Evolutionary conservation across 2,797 vertebrate genomes (phyloP), one percentile per base, ranked within the genome.

Genomic region (Carapus acus): DNA sequence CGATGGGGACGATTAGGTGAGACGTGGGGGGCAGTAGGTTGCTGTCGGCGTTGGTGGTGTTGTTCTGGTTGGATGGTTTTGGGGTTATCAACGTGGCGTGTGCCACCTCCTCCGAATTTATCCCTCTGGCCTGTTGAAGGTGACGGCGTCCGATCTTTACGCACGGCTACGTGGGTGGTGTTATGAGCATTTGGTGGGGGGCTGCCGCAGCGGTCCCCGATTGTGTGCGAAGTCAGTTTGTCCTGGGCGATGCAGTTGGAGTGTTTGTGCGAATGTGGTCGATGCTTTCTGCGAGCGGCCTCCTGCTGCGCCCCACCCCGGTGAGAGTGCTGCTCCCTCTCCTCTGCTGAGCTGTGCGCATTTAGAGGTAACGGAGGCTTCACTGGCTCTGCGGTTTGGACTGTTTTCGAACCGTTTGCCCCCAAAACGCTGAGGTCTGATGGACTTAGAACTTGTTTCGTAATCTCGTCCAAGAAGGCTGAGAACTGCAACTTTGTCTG

Each of bases 391-490:
- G 16, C 29, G 63, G 42, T 2, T 8, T 22, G 23, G 46, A 13
- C 8, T 59, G 43, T 31, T 75, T 79, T 1, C 8, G 66, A 5
- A n/a, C 44, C 52, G 42, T 64, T 83, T 19, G 87, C 49, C 12
- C 89, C 88, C 15, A 91, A 73, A 27, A 78, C 86, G 18, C 31
- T 85, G 18, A 92, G 87, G 16, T 66, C 77, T 0, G 86, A 88
- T 0, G 90, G 88, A 64, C 89, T 91, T 43, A 92, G 85, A 14
- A 93, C 87, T 43, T 89, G 90, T 34, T 76, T 83, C 7, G 91
- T 92, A 49, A 92, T 92, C 67, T 92, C 91, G 52, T 92, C 86
- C 31, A 92, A 74, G 78, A 93, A 92, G 8, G 86, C 87, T 8
- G 91, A 93, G 45, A 92, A 92, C 36, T 85, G 87, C 29, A 90